Evolutionary conservation across 2,888 invertebrate genomes (phyloP).

Genomic region (Euphydryas editha): DNA sequence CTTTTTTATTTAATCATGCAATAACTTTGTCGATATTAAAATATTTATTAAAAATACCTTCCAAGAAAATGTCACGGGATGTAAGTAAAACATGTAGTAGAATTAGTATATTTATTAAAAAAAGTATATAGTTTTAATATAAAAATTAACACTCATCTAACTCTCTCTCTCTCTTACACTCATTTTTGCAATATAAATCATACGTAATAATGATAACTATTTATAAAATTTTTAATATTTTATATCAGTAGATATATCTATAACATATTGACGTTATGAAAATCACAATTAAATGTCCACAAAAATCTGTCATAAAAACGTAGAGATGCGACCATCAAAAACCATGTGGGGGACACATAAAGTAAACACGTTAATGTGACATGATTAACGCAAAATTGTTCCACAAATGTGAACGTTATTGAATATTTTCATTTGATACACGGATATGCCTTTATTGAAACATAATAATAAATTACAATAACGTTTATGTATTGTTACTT

Average conservation of each 20-base stretch:
- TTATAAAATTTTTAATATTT: neutral
- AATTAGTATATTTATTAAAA: too few relatives aligned
- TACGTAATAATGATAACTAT: neutral
- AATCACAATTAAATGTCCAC: constrained; percentile 41
- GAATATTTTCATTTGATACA: constrained; percentile 46
- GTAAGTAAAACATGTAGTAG: too few relatives aligned
- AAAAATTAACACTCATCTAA: too few relatives aligned
- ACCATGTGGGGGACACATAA: constrained; percentile 57
- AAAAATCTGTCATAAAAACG: constrained; percentile 40
- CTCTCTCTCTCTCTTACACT: too few relatives aligned
- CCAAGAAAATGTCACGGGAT: too few relatives aligned
- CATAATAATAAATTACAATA: constrained; percentile 36
- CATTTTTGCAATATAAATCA: too few relatives aligned
- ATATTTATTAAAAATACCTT: too few relatives aligned
- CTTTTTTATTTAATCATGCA: too few relatives aligned
- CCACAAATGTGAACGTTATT: constrained; percentile 47
- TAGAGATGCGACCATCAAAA: constrained; percentile 36
- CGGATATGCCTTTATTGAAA: constrained; percentile 46
- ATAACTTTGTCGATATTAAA: too few relatives aligned
- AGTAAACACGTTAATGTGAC: constrained; percentile 55
- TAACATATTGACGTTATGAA: neutral
- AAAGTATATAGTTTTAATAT: too few relatives aligned
- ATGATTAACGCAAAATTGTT: constrained; percentile 58
- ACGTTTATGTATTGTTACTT: constrained; percentile 1
- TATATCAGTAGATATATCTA: neutral